Evolutionary conservation across 2,888 invertebrate species (phyloP).

Genomic region (Drosophila formosana): DNA sequence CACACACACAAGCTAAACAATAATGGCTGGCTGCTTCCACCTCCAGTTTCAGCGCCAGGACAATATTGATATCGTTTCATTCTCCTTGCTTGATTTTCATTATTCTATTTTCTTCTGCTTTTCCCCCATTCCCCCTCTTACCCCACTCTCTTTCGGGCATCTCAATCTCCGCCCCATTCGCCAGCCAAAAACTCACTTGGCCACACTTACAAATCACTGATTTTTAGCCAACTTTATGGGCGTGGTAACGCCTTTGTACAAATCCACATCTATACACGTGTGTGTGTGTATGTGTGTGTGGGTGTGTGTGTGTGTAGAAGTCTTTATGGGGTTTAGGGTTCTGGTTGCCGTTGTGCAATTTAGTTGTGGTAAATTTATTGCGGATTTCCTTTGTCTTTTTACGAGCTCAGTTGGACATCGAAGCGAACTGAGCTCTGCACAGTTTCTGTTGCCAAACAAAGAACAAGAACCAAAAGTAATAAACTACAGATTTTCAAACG

Average conservation of each 20-base stretch:
- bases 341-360: slow-evolving; percentile 53
- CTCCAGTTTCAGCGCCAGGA: slow-evolving; percentile 35
- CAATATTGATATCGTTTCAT: slow-evolving; percentile 76
- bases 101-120: slow-evolving; percentile 66
- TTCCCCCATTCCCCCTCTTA: not conserved
- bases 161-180: slow-evolving; percentile 18
- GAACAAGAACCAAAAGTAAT: slow-evolving; percentile 15
- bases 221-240: slow-evolving; percentile 66
- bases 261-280: slow-evolving; percentile 5
- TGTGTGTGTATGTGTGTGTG: slow-evolving; percentile 6
- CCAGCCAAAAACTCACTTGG: slow-evolving; percentile 45
- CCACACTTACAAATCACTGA: slow-evolving; percentile 77
- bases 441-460: slow-evolving; percentile 12
- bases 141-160: not conserved
- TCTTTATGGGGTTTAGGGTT: slow-evolving; percentile 38
- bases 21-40: slow-evolving; percentile 54
- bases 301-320: slow-evolving; percentile 4
- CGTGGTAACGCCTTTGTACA: slow-evolving; percentile 62
- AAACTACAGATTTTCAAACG: slow-evolving; percentile 31
- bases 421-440: slow-evolving; percentile 10
- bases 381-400: slow-evolving; percentile 71
- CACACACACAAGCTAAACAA: slow-evolving; percentile 44
- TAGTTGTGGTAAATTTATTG: slow-evolving; percentile 73
- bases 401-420: slow-evolving; percentile 51
- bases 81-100: slow-evolving; percentile 71